Evolutionary conservation across 2,113 vertebrate genomes (phyloP).

Genomic region (Machaerirhynchus nigripectus): DNA sequence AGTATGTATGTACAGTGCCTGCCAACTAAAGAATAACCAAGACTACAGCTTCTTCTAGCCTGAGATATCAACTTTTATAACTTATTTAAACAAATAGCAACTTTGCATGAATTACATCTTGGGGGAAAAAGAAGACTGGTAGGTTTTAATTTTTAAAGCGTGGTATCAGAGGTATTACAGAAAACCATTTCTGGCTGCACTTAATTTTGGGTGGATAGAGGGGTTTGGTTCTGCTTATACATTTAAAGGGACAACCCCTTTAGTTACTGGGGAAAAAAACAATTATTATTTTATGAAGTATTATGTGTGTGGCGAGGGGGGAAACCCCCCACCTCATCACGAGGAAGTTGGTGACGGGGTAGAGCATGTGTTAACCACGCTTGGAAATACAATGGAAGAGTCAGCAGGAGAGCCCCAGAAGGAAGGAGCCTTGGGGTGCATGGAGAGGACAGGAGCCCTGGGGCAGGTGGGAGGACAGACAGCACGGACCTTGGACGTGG

Average conservation of each 20-base stretch:
- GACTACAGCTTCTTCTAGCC: constrained; percentile 80
- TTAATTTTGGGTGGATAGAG: constrained; percentile 15
- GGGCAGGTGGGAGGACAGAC: neutral
- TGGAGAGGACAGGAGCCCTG: neutral
- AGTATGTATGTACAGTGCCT: constrained; percentile 85
- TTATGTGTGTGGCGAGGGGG: accelerated
- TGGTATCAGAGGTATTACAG: constrained; percentile 9
- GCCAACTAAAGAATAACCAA: constrained; percentile 72
- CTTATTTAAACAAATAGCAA: constrained; percentile 76
- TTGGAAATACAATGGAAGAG: neutral
- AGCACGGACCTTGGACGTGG: accelerated
- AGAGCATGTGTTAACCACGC: neutral
- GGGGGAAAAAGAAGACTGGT: constrained; percentile 30
- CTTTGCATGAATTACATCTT: constrained; percentile 76
- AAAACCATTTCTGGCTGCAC: constrained; percentile 51
- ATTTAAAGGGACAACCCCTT: constrained; percentile 11
- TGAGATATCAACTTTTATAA: constrained; percentile 75
- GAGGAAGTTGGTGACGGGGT: neutral
- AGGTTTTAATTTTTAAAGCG: constrained; percentile 43
- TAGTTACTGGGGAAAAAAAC: neutral
- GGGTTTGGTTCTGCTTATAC: neutral
- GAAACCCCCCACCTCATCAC: accelerated
- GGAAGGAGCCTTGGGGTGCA: neutral
- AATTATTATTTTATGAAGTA: neutral
- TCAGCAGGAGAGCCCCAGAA: neutral